Conservation (phyloP, 1,140 invertebrate genomes). For the Triops longicaudatus region DNA sequence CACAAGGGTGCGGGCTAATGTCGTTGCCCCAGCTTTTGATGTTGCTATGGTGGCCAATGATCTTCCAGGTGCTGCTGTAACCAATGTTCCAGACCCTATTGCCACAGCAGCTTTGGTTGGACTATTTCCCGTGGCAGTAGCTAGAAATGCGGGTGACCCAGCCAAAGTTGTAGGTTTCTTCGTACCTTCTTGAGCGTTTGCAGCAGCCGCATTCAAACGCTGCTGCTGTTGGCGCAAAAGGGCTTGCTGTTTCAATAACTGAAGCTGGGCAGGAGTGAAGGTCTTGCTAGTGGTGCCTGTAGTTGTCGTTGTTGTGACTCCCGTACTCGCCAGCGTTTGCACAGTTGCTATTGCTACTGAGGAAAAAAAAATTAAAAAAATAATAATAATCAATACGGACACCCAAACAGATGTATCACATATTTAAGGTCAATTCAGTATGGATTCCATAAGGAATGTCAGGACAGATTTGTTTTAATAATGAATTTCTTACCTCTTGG, state of each 20-base stretch:
- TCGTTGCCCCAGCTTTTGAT: conserved; percentile 35
- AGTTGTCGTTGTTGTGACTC: conserved; percentile 20
- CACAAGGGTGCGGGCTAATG: conserved; percentile 45
- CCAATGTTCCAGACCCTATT: conserved; percentile 13
- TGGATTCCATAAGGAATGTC: too few species aligned
- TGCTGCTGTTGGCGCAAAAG: conserved; percentile 41
- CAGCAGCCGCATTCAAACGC: conserved; percentile 34
- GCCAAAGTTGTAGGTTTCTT: conserved; percentile 28
- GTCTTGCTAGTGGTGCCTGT: conserved; percentile 40
- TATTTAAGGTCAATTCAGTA: too few species aligned
- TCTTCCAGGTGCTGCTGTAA: conserved; percentile 16
- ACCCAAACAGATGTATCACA: too few species aligned
- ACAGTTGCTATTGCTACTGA: neutral
- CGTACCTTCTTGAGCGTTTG: conserved; percentile 26
- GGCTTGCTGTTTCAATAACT: conserved; percentile 45
- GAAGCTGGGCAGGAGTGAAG: conserved; percentile 46
- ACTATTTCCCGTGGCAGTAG: conserved; percentile 29
- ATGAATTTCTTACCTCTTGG: conserved; percentile 38
- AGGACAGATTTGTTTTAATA: too few species aligned
- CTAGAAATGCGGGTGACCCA: conserved; percentile 33
- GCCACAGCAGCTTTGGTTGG: conserved; percentile 24
- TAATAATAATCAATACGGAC: neutral
- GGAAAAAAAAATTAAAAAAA: neutral
- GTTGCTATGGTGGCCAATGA: conserved; percentile 31
- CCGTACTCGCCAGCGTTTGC: conserved; percentile 18